Conservation (phyloP, 2,797 vertebrate species). For the Intellagama lesueurii region DNA sequence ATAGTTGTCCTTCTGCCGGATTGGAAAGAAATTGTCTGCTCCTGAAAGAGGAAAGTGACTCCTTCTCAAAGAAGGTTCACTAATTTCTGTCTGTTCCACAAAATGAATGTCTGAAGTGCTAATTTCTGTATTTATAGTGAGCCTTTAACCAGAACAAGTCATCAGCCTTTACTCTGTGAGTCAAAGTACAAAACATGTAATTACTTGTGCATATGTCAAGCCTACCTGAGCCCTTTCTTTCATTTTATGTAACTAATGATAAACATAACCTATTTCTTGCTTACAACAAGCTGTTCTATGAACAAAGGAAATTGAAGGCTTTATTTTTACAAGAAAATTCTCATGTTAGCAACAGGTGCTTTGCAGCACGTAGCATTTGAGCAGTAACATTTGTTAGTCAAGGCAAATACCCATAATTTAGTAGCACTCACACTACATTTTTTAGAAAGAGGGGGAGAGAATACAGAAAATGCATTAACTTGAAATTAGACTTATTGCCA, state of each 20-base stretch:
- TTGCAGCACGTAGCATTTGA: not conserved
- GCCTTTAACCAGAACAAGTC: conserved; percentile 33
- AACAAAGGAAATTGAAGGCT: conserved; percentile 8
- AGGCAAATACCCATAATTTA: conserved; percentile 24
- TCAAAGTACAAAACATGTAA: conserved; percentile 37
- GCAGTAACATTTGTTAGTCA: conserved; percentile 3
- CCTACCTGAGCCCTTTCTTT: conserved; percentile 29
- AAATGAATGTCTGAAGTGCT: not conserved
- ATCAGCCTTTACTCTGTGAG: conserved; percentile 20
- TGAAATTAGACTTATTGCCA: not conserved
- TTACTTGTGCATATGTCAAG: conserved; percentile 31
- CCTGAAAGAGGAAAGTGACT: not conserved
- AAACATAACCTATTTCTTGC: conserved; percentile 28
- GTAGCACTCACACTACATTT: not conserved
- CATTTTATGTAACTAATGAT: conserved; percentile 24
- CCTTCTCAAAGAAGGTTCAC: not conserved
- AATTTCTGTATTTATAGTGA: conserved; percentile 15
- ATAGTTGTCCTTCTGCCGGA: not conserved
- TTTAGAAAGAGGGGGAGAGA: not conserved
- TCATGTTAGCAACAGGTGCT: conserved; percentile 1
- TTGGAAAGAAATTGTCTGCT: not conserved
- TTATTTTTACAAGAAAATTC: conserved; percentile 26
- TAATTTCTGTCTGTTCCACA: conserved; percentile 16
- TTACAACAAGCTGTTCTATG: conserved; percentile 13
- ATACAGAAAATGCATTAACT: not conserved